Evolutionary conservation across 2,113 vertebrate species (phyloP), one percentile per base, ranked within the genome.

Genomic region (Fukomys damarensis): DNA sequence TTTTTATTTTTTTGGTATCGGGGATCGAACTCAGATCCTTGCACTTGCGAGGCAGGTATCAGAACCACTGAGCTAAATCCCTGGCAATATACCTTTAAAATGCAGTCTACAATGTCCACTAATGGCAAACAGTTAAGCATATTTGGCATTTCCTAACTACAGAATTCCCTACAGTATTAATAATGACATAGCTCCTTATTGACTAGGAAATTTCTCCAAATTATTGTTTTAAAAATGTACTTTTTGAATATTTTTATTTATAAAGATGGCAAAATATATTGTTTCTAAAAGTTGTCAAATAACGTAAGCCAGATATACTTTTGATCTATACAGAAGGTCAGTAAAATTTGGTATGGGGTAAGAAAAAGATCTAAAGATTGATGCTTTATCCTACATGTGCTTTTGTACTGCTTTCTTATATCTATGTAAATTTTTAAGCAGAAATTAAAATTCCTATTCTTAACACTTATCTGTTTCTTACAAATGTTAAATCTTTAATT

Each of bases 401-500:
- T 56, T 84, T 85, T 88, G 12, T 22, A 88, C 70, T 80, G 20
- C 30, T 68, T 88, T 94, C 56, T 8, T 58, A 58, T 59, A 79
- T 61, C 54, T 32, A 32, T 65, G 1, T 59, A 81, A 86, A 86
- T 85, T 81, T 92, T 65, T 65, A 66, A 86, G 35, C 52, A 17
- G 16, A 26, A 95, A 95, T 74, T 94, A 80, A 85, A 89, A 81
- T 13, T 79, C n/a, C n/a, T 79, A 28, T 74, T 72, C 30, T 89
- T 95, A 90, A 93, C 35, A 43, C 38, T 95, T 61, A 86, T 46
- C 41, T 70, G 30, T 12, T 58, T 58, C 38, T 80, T 85, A 79
- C 1, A 92, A n/a, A n/a, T 54, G 17, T 43, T 65, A 85, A 79
- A 12, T 77, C 94, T 80, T 58, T 52, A 82, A 83, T 91, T 70